A percentile compares a stretch with the other conserved stretches of the same genome.
phyloP scores from a whole-genome alignment of 2,888 invertebrate species.

The Lasioglossum morio region DNA sequence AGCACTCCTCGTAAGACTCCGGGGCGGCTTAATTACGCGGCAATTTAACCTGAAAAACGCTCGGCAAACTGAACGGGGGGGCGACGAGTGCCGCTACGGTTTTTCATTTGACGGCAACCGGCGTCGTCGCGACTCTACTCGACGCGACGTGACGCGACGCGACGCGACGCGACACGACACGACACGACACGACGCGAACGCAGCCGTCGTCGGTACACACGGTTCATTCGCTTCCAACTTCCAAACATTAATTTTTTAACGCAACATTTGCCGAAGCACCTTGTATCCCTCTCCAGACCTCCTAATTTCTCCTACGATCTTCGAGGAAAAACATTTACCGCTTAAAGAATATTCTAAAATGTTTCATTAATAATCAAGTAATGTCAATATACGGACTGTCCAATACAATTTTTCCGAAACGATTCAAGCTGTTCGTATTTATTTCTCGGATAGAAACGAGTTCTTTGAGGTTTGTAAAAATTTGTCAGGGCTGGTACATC shows the following conservation, averaged over 20 bases:
- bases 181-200: background rate
- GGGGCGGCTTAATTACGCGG: conserved; percentile 61
- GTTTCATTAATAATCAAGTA: background rate
- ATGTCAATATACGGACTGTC: too few relatives aligned
- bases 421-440: background rate
- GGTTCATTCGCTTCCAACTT: background rate
- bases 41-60: conserved; percentile 55
- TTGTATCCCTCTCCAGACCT: background rate
- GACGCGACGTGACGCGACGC: background rate
- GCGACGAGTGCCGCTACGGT: conserved; percentile 29
- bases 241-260: background rate
- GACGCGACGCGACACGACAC: background rate
- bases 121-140: background rate
- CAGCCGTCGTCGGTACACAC: background rate
- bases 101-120: conserved; percentile 21
- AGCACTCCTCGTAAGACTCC: conserved; percentile 36
- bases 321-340: background rate
- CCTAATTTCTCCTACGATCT: background rate
- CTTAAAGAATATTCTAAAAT: background rate
- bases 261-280: background rate
- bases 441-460: background rate
- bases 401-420: too few relatives aligned
- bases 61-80: background rate
- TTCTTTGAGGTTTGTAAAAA: background rate
- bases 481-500: background rate